Evolutionary conservation across 2,797 vertebrate species (phyloP).

Genomic region (Mastacembelus armatus): DNA sequence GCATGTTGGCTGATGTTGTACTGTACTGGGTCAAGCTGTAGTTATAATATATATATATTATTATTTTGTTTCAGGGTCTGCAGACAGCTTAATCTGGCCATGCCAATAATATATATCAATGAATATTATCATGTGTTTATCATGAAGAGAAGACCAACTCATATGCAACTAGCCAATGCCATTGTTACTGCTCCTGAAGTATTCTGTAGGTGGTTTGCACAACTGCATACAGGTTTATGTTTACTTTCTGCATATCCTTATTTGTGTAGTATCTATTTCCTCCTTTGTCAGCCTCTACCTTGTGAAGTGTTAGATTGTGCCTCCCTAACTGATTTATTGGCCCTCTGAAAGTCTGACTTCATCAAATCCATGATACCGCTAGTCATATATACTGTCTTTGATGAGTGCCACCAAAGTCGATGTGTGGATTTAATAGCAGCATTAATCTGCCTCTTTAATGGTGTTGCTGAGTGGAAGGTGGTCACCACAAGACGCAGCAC

Average conservation of each 20-base stretch:
- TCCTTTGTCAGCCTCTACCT: slow-evolving; percentile 38
- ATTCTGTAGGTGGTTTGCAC: too few relatives aligned
- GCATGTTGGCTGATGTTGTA: too few relatives aligned
- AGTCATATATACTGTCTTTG: slow-evolving; percentile 73
- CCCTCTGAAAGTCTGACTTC: slow-evolving; percentile 72
- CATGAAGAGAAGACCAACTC: neutral
- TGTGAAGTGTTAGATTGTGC: slow-evolving; percentile 37
- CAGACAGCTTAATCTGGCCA: neutral
- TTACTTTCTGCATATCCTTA: neutral
- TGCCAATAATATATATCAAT: neutral
- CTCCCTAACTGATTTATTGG: slow-evolving; percentile 68
- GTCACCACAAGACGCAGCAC: slow-evolving; percentile 64
- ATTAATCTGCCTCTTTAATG: slow-evolving; percentile 80
- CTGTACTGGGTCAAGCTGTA: too few relatives aligned
- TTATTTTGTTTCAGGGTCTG: too few relatives aligned
- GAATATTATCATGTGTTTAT: slow-evolving; percentile 7
- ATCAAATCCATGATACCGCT: slow-evolving; percentile 74
- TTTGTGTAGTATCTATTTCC: slow-evolving; percentile 11
- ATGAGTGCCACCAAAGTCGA: slow-evolving; percentile 72
- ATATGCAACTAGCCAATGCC: neutral
- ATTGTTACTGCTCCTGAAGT: neutral
- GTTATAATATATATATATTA: too few relatives aligned
- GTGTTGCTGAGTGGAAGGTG: slow-evolving; percentile 72
- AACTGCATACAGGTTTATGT: too few relatives aligned
- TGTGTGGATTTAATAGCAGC: slow-evolving; percentile 75